Percentiles rank a stretch among this genome's conserved stretches.
phyloP scores from a whole-genome alignment of 2,797 vertebrate genomes.

The Alcedo atthis region DNA sequence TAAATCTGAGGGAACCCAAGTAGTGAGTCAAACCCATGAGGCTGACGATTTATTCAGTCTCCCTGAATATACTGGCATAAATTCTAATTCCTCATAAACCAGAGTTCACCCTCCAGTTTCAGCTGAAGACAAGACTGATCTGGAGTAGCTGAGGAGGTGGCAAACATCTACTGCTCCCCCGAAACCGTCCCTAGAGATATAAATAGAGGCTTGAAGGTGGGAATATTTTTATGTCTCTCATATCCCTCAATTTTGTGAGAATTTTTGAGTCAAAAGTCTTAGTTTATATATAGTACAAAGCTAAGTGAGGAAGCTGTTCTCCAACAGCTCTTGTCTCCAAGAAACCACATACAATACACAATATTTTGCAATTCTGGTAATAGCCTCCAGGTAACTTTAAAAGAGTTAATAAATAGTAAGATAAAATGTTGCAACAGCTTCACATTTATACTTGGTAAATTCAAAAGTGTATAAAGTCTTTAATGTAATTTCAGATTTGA shows the following conservation, averaged over 20 bases:
- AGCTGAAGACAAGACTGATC: background rate
- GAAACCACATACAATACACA: background rate
- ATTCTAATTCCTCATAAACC: background rate
- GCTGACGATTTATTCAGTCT: slow-evolving; percentile 11
- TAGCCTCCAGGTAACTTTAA: background rate
- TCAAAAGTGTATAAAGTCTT: background rate
- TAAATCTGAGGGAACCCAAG: slow-evolving; percentile 18
- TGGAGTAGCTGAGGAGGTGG: slow-evolving; percentile 11
- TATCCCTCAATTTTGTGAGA: background rate
- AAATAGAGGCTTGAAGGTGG: slow-evolving; percentile 4
- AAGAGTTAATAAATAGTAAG: background rate
- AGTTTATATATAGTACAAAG: background rate
- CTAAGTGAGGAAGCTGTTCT: background rate
- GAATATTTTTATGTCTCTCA: background rate
- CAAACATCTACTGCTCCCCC: background rate
- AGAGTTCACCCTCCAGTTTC: background rate
- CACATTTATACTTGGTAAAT: background rate
- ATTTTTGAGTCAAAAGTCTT: background rate
- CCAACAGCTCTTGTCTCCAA: background rate
- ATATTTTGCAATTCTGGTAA: background rate
- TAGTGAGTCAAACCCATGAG: slow-evolving; percentile 6
- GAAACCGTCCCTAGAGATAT: slow-evolving; percentile 6
- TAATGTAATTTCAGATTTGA: background rate
- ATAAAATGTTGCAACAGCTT: background rate
- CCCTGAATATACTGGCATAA: background rate